Base-by-base conservation (phyloP, 2,113 vertebrate species). In the Progne subis region DNA sequence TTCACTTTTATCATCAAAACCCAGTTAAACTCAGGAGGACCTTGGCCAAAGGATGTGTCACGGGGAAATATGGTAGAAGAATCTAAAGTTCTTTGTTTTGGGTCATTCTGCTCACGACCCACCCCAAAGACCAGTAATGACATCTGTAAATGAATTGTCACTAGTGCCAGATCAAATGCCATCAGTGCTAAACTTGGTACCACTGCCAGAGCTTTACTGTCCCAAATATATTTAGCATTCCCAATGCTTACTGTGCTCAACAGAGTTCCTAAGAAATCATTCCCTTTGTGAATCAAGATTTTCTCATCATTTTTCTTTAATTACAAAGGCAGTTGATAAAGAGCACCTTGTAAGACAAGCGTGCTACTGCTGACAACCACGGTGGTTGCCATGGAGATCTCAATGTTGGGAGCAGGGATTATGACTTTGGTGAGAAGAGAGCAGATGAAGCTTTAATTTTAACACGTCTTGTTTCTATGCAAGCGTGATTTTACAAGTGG, bases 371-470 rank as follows among this genome's bases (percentile, higher is more conserved):
- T 93, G 90, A 93, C 92, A 95, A 34, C 91, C 37, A 25, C 29
- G 4, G 85, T 47, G 55, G 95, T 97, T 97, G 92, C 96, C 76
- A 96, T 95, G 92, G 96, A 91, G 87, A 97, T 91, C 64, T 28
- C 13, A 28, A 34, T 91, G 90, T 80, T 95, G 82, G 76, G 92
- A 94, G 90, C 75, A 80, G 60, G 85, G 94, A 95, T 94, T 95
- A 79, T 70, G 93, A 88, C 93, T 95, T 85, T 34, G 86, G 86
- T 78, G 85, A 94, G 92, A 94, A 85, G 12, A 75, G 57, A 96
- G 95, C 84, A 95, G 94, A 94, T 92, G 93, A 96, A 94, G 95
- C 89, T 89, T 94, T 94, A 76, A 95, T 95, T 96, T 95, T 92
- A 91, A 92, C 93, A 63, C 3, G 0, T 82, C 70, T 34, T 86